Conservation (phyloP, 2,113 vertebrate species). For the Catharus fuscescens region DNA sequence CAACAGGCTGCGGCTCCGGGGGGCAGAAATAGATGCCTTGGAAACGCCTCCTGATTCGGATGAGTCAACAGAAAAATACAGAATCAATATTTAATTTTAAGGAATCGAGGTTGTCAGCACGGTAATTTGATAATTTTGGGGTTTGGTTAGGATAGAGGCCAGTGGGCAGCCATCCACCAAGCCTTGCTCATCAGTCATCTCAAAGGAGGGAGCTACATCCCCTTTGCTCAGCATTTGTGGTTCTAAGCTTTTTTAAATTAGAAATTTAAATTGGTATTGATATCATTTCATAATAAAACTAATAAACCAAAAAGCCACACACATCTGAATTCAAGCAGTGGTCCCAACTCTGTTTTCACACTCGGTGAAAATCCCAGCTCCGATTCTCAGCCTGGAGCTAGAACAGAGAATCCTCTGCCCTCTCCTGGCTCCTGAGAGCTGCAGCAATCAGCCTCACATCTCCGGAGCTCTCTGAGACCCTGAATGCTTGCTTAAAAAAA, state of each 20-base stretch:
- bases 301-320: neutral
- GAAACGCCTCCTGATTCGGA: neutral
- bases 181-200: neutral
- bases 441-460: fast-evolving
- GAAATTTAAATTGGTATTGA: neutral
- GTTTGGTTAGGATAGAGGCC: neutral
- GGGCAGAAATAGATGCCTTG: neutral
- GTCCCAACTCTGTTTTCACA: neutral
- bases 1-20: neutral
- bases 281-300: neutral
- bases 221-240: neutral
- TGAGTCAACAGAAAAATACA: neutral
- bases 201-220: neutral
- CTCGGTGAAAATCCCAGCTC: neutral
- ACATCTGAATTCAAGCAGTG: neutral
- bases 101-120: neutral
- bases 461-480: neutral
- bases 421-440: neutral
- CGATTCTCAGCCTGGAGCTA: neutral
- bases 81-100: neutral
- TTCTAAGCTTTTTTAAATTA: neutral
- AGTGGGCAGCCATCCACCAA: neutral
- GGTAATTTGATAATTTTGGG: neutral
- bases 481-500: fast-evolving
- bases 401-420: neutral